Conservation (phyloP, 1,140 invertebrate genomes). For the Pemphigus obesinymphae region DNA sequence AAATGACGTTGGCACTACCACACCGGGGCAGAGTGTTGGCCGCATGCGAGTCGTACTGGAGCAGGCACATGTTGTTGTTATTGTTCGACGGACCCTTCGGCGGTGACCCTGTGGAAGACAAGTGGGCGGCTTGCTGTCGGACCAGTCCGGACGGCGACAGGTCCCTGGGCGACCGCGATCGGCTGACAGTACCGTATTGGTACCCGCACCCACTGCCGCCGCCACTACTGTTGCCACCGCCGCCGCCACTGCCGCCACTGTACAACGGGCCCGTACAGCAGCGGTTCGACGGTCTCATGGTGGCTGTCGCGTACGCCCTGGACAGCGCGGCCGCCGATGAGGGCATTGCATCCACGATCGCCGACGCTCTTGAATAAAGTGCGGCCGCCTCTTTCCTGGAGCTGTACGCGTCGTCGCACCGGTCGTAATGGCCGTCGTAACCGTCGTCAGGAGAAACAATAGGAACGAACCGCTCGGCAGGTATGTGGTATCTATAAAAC, state of each 20-base stretch:
- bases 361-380: constrained; percentile 4
- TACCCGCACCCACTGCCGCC: neutral
- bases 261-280: constrained; percentile 20
- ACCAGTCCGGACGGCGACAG: constrained; percentile 32
- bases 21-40: neutral
- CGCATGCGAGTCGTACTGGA: constrained; percentile 11
- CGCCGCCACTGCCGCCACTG: neutral
- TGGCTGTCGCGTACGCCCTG: constrained; percentile 32
- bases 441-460: constrained; percentile 34
- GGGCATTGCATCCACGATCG: constrained; percentile 32
- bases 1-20: constrained; percentile 13
- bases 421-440: constrained; percentile 37
- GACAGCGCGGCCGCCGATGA: constrained; percentile 14
- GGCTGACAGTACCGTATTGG: neutral
- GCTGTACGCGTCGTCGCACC: constrained; percentile 22
- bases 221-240: neutral
- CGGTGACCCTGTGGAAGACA: constrained; percentile 32
- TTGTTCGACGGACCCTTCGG: neutral
- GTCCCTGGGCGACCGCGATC: constrained; percentile 18
- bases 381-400: neutral
- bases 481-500: neutral
- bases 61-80: constrained; percentile 8
- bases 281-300: constrained; percentile 35
- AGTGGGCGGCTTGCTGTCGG: neutral
- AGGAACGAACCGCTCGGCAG: constrained; percentile 18